Conservation (phyloP, 2,888 invertebrate species). For the Diarsia mendica region DNA sequence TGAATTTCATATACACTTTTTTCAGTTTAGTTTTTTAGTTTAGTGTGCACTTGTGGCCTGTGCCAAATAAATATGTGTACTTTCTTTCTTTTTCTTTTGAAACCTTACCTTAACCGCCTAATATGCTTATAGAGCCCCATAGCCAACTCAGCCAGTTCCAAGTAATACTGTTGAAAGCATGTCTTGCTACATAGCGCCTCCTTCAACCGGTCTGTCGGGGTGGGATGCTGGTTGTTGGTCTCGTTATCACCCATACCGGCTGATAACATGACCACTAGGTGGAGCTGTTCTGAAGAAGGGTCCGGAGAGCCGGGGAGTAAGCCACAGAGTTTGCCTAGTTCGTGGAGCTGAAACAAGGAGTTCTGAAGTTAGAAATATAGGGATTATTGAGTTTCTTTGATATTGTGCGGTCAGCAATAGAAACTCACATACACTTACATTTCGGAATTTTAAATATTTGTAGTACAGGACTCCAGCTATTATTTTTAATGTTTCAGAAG, state of each 20-base stretch:
- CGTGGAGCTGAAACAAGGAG: constrained; percentile 91
- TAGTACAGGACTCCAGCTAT: too few relatives aligned
- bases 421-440: too few relatives aligned
- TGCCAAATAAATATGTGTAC: too few relatives aligned
- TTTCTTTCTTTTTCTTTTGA: too few relatives aligned
- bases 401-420: too few relatives aligned
- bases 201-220: constrained; percentile 95
- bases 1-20: too few relatives aligned
- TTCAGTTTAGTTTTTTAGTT: too few relatives aligned
- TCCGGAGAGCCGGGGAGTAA: constrained; percentile 94
- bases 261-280: constrained; percentile 96
- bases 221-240: constrained; percentile 82
- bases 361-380: background rate
- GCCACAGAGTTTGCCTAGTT: constrained; percentile 97
- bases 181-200: constrained; percentile 97
- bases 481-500: too few relatives aligned
- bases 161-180: constrained; percentile 96
- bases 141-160: constrained; percentile 97
- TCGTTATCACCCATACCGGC: constrained; percentile 97
- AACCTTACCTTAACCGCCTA: constrained; percentile 91
- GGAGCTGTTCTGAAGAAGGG: constrained; percentile 96
- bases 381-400: background rate
- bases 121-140: constrained; percentile 99
- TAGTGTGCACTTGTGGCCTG: too few relatives aligned
- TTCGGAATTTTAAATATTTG: too few relatives aligned